Conservation (phyloP, 2,113 vertebrate species). For the Excalfactoria chinensis region DNA sequence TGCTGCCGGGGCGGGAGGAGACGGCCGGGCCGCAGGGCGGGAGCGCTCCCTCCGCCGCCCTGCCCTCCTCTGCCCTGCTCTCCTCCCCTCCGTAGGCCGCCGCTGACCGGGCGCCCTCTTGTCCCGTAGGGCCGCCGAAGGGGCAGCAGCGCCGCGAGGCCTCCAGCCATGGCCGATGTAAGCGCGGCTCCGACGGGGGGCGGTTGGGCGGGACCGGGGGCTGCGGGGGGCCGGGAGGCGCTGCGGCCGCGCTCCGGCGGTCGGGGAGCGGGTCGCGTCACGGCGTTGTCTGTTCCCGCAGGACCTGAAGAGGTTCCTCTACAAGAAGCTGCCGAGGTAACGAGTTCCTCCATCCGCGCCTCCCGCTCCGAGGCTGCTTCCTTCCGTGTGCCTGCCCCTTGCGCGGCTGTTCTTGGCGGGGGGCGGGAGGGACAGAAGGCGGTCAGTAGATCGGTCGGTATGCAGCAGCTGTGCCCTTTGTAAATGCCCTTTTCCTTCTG, state of each 20-base stretch:
- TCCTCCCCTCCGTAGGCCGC: too few species aligned
- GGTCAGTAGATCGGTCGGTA: too few species aligned
- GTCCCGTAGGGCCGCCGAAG: conserved; percentile 7
- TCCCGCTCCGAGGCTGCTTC: too few species aligned
- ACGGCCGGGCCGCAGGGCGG: too few species aligned
- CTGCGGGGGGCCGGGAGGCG: too few species aligned
- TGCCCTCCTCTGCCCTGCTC: too few species aligned
- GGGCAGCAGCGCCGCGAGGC: background rate
- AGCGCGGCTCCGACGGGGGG: background rate
- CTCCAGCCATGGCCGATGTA: conserved; percentile 39
- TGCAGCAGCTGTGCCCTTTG: background rate
- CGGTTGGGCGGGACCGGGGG: background rate
- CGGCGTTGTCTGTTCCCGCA: conserved; percentile 69
- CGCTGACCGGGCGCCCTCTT: background rate
- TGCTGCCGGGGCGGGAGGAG: too few species aligned
- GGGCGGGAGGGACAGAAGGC: too few species aligned
- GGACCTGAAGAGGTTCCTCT: conserved; percentile 94
- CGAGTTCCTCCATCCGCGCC: background rate
- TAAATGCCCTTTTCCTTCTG: background rate
- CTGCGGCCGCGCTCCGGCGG: background rate
- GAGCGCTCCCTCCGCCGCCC: too few species aligned
- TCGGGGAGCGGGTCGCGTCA: background rate
- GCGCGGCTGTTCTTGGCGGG: background rate
- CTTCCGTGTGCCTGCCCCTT: too few species aligned
- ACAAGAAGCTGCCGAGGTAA: conserved; percentile 95